Conservation (phyloP, 2,113 vertebrate genomes). For the Melanerpes aurifrons region DNA sequence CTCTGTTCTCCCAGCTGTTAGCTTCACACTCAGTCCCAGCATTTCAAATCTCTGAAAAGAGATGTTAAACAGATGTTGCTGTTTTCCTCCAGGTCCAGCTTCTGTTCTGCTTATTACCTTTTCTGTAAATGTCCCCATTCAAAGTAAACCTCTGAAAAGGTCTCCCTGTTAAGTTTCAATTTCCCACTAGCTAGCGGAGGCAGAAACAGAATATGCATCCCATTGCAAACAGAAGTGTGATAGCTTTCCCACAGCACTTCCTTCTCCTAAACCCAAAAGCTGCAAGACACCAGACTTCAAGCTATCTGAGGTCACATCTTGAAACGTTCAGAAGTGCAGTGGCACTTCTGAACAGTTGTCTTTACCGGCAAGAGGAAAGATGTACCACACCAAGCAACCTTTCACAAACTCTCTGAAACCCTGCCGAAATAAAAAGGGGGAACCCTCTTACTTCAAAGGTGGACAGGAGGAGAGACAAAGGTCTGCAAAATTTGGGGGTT, state of each 20-base stretch:
- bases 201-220: background rate
- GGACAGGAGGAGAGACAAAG: background rate
- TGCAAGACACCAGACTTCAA: background rate
- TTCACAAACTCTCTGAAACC: background rate
- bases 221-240: background rate
- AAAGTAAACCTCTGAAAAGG: background rate
- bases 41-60: background rate
- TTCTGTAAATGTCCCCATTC: background rate
- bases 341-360: background rate
- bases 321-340: background rate
- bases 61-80: background rate
- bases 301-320: background rate
- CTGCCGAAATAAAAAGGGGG: background rate
- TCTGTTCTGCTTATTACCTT: background rate
- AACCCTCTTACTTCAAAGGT: background rate
- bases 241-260: background rate
- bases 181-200: background rate
- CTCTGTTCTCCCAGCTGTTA: background rate
- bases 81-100: background rate
- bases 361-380: background rate
- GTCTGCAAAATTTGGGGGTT: background rate
- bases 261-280: background rate
- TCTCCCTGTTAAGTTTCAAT: background rate
- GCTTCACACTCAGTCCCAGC: background rate
- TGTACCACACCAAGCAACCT: background rate